phyloP scores from a whole-genome alignment of 2,113 vertebrate species.

The Rhodinocichla rosea region DNA sequence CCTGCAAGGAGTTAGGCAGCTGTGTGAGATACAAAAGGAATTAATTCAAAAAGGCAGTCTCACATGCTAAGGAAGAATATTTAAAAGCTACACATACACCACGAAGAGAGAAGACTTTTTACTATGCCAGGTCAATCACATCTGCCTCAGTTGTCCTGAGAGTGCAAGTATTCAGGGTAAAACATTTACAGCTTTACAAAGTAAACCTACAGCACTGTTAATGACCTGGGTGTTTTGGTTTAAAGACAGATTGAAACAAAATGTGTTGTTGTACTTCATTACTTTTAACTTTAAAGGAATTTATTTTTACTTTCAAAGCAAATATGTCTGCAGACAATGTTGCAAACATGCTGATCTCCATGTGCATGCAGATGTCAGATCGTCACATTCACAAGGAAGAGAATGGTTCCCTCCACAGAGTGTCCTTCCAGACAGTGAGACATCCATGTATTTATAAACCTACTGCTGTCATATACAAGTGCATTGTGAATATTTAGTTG shows the following conservation, averaged over 20 bases:
- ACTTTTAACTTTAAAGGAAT: not conserved
- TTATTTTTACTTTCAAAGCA: not conserved
- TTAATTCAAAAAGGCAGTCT: not conserved
- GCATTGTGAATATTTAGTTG: not conserved
- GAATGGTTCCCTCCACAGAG: not conserved
- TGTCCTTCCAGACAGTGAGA: not conserved
- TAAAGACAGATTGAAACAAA: not conserved
- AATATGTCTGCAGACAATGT: not conserved
- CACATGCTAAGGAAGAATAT: not conserved
- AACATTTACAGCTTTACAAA: not conserved
- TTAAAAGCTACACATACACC: not conserved
- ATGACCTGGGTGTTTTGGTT: not conserved
- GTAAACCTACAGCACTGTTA: not conserved
- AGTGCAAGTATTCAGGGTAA: not conserved
- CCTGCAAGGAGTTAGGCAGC: constrained; percentile 11
- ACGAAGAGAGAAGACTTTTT: not conserved
- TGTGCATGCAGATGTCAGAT: not conserved
- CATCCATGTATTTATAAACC: not conserved
- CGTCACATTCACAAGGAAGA: not conserved
- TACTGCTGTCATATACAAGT: not conserved
- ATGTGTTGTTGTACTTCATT: not conserved
- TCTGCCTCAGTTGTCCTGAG: not conserved
- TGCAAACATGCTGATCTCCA: not conserved
- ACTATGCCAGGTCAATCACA: not conserved
- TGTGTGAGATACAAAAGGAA: constrained; percentile 1